A percentile compares a stretch with the other conserved stretches of the same genome.
These are phyloP conservation scores for Monopterus albus DNA, from an alignment of 2,113 vertebrate species.

Conservation along the genomic window DNA sequence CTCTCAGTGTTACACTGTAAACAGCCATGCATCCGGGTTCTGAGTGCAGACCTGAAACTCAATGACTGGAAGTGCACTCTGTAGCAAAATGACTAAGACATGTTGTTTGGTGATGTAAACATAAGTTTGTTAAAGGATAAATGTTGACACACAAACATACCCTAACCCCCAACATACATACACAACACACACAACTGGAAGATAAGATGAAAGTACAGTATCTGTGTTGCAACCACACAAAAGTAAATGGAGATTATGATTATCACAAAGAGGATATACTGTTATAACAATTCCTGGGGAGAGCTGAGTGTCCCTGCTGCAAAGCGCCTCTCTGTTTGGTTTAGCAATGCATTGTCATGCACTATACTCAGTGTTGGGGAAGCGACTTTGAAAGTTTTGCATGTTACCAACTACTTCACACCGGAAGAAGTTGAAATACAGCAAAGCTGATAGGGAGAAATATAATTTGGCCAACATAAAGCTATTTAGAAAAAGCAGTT, in stretches of 20 bases:
- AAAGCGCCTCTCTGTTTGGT: background rate
- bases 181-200: slow-evolving; percentile 50
- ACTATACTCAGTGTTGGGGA: no score
- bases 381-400: no score
- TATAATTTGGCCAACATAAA: no score
- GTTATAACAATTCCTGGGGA: slow-evolving; percentile 16
- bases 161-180: background rate
- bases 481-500: no score
- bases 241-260: slow-evolving; percentile 54
- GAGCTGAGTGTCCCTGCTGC: background rate
- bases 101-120: slow-evolving; percentile 28
- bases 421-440: no score
- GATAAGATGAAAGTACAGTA: slow-evolving; percentile 72
- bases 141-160: background rate
- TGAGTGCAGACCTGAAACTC: slow-evolving; percentile 29
- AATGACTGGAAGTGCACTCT: background rate
- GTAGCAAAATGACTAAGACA: slow-evolving; percentile 24
- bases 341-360: background rate
- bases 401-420: no score
- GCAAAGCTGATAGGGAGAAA: no score
- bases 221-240: slow-evolving; percentile 46
- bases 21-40: background rate
- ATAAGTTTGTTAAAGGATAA: slow-evolving; percentile 14
- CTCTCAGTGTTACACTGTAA: background rate
- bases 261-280: slow-evolving; percentile 51